Evolutionary conservation across 2,888 invertebrate species (phyloP), one percentile per base, ranked within the genome.

Genomic region (Thera obeliscata): DNA sequence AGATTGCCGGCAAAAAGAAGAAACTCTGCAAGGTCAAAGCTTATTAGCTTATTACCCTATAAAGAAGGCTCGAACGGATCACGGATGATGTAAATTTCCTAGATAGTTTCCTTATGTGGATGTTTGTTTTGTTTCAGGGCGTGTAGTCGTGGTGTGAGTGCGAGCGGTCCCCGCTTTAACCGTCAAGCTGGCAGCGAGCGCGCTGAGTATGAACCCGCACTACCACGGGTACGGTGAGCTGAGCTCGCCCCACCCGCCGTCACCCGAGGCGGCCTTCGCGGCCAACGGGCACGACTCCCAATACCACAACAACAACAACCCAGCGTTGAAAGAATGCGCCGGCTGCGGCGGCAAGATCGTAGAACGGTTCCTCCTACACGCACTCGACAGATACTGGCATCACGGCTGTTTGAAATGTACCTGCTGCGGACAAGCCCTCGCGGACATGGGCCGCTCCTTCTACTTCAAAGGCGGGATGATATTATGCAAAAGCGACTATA

Each of bases 371-470:
- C 95, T 98, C 77, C 95, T 98, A 76, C 97, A 97, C 93, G 98
- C 98, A 79, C 95, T 98, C 88, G 98, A 98, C 94, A 95, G 98
- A 89, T 98, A 98, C 94, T 98, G 98, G 98, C 98, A 98, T 94
- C 98, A 98, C 94, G 96, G 96, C 81, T 98, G 98, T 91, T 95
- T 98, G 83, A 98, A 98, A 94, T 98, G 98, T 95, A 96, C 97
- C 85, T 97, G 96, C 93, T 98, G 98, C 91, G 96, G 96, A 76
- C 96, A 97, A 76, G 96, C 96, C 87, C 95, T 98, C 78, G 98
- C 98, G 82, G 98, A 98, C 89, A 96, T 98, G 90, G 98, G 98
- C 74, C 95, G 96, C 76, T 97, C 98, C 84, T 98, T 98, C 95
- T 98, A 97, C 94, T 97, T 97, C 91, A 97, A 97, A 94, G 96